Percentiles rank a stretch among this genome's conserved stretches.
These are phyloP conservation scores for Chiropotes sagulatus DNA, from an alignment of 2,797 vertebrate species.

Conservation along the genomic window DNA sequence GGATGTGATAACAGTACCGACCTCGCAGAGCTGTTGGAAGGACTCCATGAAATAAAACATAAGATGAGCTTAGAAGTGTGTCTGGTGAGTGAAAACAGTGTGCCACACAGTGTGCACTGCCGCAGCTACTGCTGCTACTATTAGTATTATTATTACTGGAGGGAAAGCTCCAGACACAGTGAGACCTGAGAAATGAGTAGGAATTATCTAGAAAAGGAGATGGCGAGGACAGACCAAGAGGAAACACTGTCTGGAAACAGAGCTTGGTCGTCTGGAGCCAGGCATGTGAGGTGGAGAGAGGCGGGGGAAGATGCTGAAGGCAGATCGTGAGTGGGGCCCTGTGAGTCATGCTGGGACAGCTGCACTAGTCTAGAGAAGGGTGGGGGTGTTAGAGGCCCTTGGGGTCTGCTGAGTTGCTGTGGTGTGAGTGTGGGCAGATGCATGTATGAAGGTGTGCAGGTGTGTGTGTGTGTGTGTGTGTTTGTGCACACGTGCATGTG, in stretches of 20 bases:
- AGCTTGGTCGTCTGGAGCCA: background rate
- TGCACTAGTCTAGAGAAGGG: background rate
- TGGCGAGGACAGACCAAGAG: background rate
- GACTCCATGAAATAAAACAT: background rate
- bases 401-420: background rate
- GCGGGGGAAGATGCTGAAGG: background rate
- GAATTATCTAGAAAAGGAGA: background rate
- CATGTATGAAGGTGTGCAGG: background rate
- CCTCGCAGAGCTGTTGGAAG: background rate
- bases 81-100: background rate
- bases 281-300: background rate
- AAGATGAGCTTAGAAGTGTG: background rate
- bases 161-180: background rate
- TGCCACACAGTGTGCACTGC: fast-evolving
- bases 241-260: background rate
- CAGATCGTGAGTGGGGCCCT: too few species aligned
- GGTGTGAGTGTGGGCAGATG: fast-evolving
- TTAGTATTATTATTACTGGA: background rate
- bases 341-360: background rate
- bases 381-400: background rate
- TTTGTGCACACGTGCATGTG: fast-evolving
- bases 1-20: background rate
- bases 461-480: too few species aligned
- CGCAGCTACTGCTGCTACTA: too few species aligned
- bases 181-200: background rate